Conservation (phyloP, 2,888 invertebrate species). For the Aethes cnicana region DNA sequence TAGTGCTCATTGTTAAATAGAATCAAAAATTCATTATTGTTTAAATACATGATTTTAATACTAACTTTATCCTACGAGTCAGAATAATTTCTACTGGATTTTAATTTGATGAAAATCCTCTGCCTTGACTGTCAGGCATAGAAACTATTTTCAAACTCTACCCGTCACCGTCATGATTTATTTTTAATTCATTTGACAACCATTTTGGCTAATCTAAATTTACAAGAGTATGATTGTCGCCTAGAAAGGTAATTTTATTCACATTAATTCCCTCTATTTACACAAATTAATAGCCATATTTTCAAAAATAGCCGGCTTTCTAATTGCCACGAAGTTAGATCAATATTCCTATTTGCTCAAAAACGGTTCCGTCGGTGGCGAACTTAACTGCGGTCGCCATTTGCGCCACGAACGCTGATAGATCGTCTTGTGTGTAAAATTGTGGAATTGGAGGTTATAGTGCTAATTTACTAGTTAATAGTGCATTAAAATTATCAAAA, state of each 20-base stretch:
- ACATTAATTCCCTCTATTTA: slow-evolving; percentile 44
- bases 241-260: slow-evolving; percentile 61
- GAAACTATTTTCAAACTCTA: slow-evolving; percentile 19
- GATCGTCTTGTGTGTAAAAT: slow-evolving; percentile 61
- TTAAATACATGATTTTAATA: no score
- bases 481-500: slow-evolving; percentile 55
- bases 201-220: slow-evolving; percentile 77
- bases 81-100: no score
- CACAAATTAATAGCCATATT: slow-evolving; percentile 35
- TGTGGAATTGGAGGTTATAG: slow-evolving; percentile 73
- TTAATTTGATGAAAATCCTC: not conserved
- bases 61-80: no score
- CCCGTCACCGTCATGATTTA: slow-evolving; percentile 4
- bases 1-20: no score
- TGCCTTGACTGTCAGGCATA: not conserved
- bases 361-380: slow-evolving; percentile 35
- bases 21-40: no score
- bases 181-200: slow-evolving; percentile 51
- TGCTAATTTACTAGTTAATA: slow-evolving; percentile 58
- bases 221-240: slow-evolving; percentile 77
- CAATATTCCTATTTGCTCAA: slow-evolving; percentile 40
- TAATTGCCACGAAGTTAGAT: slow-evolving; percentile 59
- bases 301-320: slow-evolving; percentile 51
- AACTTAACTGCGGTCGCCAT: slow-evolving; percentile 77
- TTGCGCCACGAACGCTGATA: slow-evolving; percentile 78